These are phyloP conservation scores for Caenorhabditis becei DNA, from an alignment of 2,888 invertebrate species.

Conservation along the genomic window DNA sequence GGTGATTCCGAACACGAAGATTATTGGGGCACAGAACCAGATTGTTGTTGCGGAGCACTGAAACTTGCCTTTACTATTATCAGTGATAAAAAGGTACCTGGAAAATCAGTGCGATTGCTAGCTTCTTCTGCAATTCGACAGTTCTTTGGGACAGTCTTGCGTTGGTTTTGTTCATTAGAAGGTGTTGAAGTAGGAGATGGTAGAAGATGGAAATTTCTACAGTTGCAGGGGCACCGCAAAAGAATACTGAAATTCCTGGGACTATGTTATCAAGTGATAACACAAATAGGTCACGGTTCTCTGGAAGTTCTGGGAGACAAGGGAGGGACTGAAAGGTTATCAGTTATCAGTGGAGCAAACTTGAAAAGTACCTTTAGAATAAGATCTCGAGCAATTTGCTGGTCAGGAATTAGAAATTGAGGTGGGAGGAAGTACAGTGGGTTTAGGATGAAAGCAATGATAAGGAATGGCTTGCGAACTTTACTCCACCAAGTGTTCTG, in stretches of 20 bases:
- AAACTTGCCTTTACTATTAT: too few relatives aligned
- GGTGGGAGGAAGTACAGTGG: slow-evolving; percentile 28
- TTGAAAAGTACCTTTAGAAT: slow-evolving; percentile 22
- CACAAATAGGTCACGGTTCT: slow-evolving; percentile 18
- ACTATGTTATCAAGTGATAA: neutral
- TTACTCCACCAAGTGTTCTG: slow-evolving; percentile 30
- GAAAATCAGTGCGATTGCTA: neutral
- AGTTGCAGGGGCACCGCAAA: neutral
- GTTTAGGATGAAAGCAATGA: neutral
- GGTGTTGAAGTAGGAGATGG: neutral
- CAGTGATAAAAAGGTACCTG: neutral
- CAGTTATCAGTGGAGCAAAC: neutral
- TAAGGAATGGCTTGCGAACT: neutral
- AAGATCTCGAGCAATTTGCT: neutral
- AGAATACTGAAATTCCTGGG: neutral
- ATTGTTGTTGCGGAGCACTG: neutral
- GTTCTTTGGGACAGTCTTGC: neutral
- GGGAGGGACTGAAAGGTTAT: neutral
- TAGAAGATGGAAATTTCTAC: neutral
- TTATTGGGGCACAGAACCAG: slow-evolving; percentile 6
- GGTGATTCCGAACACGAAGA: neutral
- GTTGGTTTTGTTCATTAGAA: neutral
- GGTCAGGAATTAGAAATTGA: slow-evolving; percentile 30
- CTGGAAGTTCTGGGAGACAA: slow-evolving; percentile 19
- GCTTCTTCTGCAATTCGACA: neutral